A percentile compares a stretch with the other conserved stretches of the same genome.
Evolutionary conservation across 2,113 vertebrate genomes (phyloP).

Genomic region (Lontra canadensis): DNA sequence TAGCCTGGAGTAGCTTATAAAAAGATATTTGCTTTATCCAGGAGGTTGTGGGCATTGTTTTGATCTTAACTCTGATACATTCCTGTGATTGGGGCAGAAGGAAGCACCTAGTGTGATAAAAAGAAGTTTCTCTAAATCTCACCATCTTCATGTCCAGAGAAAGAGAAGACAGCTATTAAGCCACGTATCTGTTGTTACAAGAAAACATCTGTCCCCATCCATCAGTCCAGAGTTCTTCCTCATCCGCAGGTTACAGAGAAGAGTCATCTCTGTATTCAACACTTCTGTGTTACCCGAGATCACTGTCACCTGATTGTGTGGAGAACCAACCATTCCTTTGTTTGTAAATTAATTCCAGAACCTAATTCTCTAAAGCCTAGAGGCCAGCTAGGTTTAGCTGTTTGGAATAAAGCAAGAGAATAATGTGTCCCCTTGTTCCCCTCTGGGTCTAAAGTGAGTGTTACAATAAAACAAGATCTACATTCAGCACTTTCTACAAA

Average conservation of each 20-base stretch:
- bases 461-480: not conserved
- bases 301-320: not conserved
- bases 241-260: not conserved
- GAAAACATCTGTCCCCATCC: not conserved
- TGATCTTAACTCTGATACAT: not conserved
- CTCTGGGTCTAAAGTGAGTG: not conserved
- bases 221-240: not conserved
- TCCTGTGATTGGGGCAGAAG: not conserved
- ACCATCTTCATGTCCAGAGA: not conserved
- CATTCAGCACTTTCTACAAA: not conserved
- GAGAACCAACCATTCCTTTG: not conserved
- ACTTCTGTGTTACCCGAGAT: not conserved
- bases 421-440: accelerated
- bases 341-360: not conserved
- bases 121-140: not conserved
- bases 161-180: not conserved
- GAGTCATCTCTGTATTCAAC: not conserved
- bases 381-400: not conserved
- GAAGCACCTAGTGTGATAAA: not conserved
- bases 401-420: not conserved
- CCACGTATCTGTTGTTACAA: not conserved
- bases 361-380: not conserved
- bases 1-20: not conserved
- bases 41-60: not conserved
- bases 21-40: not conserved